Evolutionary conservation across 37 sponge, comb jelly and placozoan genomes (phyloP), one percentile per base, ranked within the genome.

Genomic region (Chondrilla cf. caribensis): DNA sequence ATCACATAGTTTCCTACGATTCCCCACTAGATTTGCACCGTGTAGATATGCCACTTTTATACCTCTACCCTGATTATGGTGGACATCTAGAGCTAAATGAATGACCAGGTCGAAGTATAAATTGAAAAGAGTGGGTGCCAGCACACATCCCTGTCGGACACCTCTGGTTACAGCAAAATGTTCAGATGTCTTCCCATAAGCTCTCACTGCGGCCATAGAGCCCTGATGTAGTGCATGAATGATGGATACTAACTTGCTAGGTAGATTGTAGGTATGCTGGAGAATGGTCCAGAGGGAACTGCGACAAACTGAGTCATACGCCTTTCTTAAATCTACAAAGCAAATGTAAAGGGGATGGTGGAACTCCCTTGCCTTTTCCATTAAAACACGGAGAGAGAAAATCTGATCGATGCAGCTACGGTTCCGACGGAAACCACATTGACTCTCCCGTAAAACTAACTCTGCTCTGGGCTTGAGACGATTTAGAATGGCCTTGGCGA

Each of bases 41-140:
- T 19, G 64, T 4, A 62, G 29, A 26, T 6, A 62, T 9, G 64
- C 22, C 64, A 62, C 22, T 22, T 22, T 62, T 7, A 62, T 62
- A 26, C 64, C 64, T 29, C 64, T 62, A 6, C 22, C 22, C 64
- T 19, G 64, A 5, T 19, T 22, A 19, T 22, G 64, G 22, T 72
- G 76, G 38, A 6, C 38, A 5, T 38, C 44, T 15, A 72, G 14
- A 33, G 76, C 35, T 15, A 72, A 14, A 38, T 33, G 76, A 7
- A 72, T 72, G 43, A 31, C 44, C 8, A 17, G 15, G 28, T 72
- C 76, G 31, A 72, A 72, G 76, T 72, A 72, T 5, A 72, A 15
- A 31, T 72, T 72, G 35, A 72, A 72, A 4, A 72, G 15, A 72
- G 76, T 72, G 7, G 76, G 76, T 41, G 35, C 76, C 40, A 72